Evolutionary conservation across 1,140 invertebrate genomes (phyloP), one percentile per base, ranked within the genome.

Genomic region (Sipha flava): DNA sequence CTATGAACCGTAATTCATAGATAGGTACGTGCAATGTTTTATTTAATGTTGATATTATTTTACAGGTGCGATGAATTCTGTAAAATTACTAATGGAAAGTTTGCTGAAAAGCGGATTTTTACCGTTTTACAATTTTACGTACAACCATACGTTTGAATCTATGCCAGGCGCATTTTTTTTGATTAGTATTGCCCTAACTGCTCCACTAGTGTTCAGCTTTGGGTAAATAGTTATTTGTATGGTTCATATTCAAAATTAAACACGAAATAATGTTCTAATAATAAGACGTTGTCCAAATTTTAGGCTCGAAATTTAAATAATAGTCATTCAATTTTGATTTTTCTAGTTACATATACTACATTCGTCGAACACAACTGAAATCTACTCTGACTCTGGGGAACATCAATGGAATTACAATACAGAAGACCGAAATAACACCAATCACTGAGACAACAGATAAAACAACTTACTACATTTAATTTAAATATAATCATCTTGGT

Each of bases 81-180:
- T 80, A 1, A 73, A 70, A 29, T 21, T 73, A 18, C 64, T 75
- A 2, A 29, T 75, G 16, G 80, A 70, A 14, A 80, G 23, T 73
- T 2, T 14, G 0, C 23, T 75, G 34, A 75, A 57, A 57, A 10
- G 72, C 37, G 72, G 16, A 54, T 54, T 75, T 75, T 1, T 75
- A 37, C 80, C 80, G 18, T 66, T 81, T 45, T 81, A 81, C 23
- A 81, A 62, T 57, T 54, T 52, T 21, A 26, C 45, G 2, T 81
- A 79, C 45, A 79, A 68, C 12, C 43, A 23, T 37, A 81, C 80
- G 3, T 47, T 81, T 29, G 73, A 79, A 52, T 54, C n/a, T 3
- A 66, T 79, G 43, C 75, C 80, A 3, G 70, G 62, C 29, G 80
- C 75, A 57, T 81, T 79, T 68, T 81, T 57, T 43, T 5, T 81